phyloP scores from a whole-genome alignment of 2,888 invertebrate species.

The Cryptosula pallasiana region DNA sequence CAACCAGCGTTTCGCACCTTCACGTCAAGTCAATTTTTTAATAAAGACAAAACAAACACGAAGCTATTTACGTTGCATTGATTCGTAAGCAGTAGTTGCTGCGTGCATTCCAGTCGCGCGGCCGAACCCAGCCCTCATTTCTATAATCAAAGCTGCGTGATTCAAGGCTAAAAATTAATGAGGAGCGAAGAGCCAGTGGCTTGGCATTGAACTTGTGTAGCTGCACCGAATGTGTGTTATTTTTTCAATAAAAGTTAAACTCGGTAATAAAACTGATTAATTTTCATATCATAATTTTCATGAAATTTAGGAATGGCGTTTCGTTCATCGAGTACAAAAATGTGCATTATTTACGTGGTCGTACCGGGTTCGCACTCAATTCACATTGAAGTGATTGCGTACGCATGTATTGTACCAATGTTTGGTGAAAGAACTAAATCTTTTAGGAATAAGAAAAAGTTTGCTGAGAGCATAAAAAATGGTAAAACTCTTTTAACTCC shows the following conservation, averaged over 20 bases:
- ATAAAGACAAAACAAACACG: neutral
- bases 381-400: no score
- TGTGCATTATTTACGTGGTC: neutral
- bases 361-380: neutral
- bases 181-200: neutral
- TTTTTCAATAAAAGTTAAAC: constrained; percentile 3
- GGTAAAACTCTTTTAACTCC: no score
- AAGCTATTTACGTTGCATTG: neutral
- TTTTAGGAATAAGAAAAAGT: no score
- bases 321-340: constrained; percentile 19
- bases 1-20: neutral
- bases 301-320: neutral
- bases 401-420: no score
- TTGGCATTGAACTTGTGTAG: constrained; percentile 8
- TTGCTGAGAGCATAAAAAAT: no score
- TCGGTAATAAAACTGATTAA: constrained; percentile 8
- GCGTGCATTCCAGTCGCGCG: neutral
- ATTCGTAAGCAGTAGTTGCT: no score
- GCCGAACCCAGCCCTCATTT: neutral
- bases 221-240: constrained; percentile 20
- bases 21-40: constrained; percentile 11
- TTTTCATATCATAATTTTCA: constrained; percentile 13
- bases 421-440: no score
- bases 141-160: neutral
- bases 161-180: neutral